Evolutionary conservation across 2,113 vertebrate species (phyloP).

Genomic region (Phalacrocorax carbo): DNA sequence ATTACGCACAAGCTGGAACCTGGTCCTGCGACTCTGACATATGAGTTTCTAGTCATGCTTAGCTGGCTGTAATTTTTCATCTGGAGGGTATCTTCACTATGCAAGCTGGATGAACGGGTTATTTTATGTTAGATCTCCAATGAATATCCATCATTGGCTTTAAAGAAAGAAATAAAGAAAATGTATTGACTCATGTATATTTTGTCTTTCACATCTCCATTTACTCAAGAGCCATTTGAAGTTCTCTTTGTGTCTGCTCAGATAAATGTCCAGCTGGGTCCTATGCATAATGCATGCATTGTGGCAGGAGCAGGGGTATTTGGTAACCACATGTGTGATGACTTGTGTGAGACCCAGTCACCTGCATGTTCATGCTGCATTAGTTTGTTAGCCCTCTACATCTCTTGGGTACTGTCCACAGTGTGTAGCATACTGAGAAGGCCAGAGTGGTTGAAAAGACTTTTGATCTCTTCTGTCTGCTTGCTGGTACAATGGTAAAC

Average conservation of each 20-base stretch:
- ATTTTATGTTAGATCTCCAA: slow-evolving; percentile 15
- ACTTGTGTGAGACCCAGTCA: background rate
- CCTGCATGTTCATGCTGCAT: background rate
- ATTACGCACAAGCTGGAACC: background rate
- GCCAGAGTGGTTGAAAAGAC: background rate
- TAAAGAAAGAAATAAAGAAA: slow-evolving; percentile 27
- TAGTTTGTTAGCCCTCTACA: background rate
- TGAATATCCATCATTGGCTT: background rate
- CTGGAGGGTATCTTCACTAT: background rate
- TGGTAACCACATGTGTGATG: background rate
- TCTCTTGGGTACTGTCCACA: background rate
- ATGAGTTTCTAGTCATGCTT: background rate
- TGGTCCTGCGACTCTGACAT: background rate
- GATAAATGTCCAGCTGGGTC: background rate
- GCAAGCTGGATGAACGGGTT: background rate
- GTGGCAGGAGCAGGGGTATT: background rate
- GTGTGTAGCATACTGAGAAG: background rate
- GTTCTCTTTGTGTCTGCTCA: background rate
- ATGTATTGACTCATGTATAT: background rate
- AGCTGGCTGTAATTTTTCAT: slow-evolving; percentile 37
- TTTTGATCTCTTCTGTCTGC: background rate
- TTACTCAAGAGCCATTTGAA: slow-evolving; percentile 8
- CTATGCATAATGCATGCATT: background rate
- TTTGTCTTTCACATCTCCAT: background rate
- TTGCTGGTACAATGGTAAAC: background rate